Conservation (phyloP, 2,113 vertebrate genomes). For the Cairina moschata region DNA sequence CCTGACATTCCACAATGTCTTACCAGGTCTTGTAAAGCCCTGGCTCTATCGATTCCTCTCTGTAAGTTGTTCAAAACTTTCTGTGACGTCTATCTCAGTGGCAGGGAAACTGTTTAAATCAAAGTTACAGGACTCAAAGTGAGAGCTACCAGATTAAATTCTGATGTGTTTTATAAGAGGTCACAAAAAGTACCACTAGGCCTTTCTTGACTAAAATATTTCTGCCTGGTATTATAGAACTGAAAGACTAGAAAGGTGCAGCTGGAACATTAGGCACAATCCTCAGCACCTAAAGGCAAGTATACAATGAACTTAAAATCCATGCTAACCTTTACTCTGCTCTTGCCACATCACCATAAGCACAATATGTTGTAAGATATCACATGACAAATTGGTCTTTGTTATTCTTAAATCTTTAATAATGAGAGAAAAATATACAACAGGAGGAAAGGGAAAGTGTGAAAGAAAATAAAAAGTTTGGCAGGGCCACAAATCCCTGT, state of each 20-base stretch:
- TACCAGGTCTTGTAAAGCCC: not conserved
- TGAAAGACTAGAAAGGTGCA: not conserved
- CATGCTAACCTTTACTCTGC: not conserved
- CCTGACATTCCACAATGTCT: not conserved
- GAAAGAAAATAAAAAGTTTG: not conserved
- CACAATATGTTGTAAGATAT: not conserved
- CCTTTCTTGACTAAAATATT: not conserved
- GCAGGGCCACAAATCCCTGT: not conserved
- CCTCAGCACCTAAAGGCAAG: not conserved
- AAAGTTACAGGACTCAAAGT: not conserved
- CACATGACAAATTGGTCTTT: not conserved
- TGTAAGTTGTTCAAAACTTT: fast-evolving
- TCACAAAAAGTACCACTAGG: not conserved
- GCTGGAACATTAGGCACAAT: not conserved
- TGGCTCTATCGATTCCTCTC: not conserved
- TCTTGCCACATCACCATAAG: not conserved
- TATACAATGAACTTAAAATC: not conserved
- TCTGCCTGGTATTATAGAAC: not conserved
- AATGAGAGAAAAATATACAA: not conserved
- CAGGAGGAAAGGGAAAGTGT: fast-evolving
- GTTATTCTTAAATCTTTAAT: not conserved
- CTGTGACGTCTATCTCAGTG: not conserved
- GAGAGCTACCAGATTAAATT: not conserved
- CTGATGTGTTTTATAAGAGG: fast-evolving
- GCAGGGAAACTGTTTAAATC: not conserved